These are phyloP conservation scores for Agriopis marginaria DNA, from an alignment of 2,888 invertebrate genomes.

Conservation along the genomic window DNA sequence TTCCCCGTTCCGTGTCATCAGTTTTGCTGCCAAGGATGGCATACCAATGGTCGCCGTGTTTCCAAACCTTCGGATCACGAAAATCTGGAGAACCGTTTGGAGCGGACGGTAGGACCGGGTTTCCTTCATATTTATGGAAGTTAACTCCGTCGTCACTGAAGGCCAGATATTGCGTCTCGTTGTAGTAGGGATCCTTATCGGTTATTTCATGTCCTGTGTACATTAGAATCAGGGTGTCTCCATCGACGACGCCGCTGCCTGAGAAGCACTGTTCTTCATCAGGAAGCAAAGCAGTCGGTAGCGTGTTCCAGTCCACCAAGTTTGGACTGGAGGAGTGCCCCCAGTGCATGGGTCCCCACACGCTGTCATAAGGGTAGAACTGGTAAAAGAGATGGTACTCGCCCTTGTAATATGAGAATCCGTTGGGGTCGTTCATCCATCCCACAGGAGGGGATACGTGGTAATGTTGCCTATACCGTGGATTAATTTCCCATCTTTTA, in stretches of 20 bases:
- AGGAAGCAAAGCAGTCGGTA: constrained; percentile 80
- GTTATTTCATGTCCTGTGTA: constrained; percentile 68
- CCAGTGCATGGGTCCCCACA: constrained; percentile 85
- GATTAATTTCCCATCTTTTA: constrained; percentile 67
- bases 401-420: constrained; percentile 81
- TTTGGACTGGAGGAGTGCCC: constrained; percentile 80
- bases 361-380: constrained; percentile 78
- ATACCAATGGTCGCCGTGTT: constrained; percentile 73
- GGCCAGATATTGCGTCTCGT: constrained; percentile 76
- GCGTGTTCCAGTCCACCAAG: constrained; percentile 79
- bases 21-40: constrained; percentile 76
- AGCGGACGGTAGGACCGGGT: constrained; percentile 70
- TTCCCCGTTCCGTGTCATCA: constrained; percentile 63
- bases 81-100: constrained; percentile 77
- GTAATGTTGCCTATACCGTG: constrained; percentile 70
- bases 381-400: constrained; percentile 85
- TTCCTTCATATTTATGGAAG: constrained; percentile 73
- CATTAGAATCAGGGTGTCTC: constrained; percentile 68
- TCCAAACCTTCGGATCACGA: constrained; percentile 83
- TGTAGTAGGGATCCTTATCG: constrained; percentile 63
- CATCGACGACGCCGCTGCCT: constrained; percentile 76
- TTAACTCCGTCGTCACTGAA: constrained; percentile 73
- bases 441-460: constrained; percentile 78
- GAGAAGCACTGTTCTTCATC: constrained; percentile 79
- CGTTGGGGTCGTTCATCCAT: constrained; percentile 87